Percentiles rank a stretch among this genome's conserved stretches.
Evolutionary conservation across 2,113 vertebrate genomes (phyloP).

Genomic region (Cyprinodon tularosa): DNA sequence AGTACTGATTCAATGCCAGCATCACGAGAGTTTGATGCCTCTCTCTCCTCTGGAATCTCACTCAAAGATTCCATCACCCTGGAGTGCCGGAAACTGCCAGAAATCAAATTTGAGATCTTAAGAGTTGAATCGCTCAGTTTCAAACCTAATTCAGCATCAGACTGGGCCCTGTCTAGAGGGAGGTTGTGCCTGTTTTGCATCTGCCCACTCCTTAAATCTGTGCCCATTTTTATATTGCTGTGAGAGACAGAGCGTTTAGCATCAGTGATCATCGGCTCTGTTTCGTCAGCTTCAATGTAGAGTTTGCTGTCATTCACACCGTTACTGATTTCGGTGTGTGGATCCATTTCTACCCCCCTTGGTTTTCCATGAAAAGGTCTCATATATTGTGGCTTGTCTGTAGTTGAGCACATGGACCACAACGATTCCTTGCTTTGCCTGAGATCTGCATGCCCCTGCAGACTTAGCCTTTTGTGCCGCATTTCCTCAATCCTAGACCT

Average conservation of each 20-base stretch:
- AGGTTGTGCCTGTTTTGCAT: conserved; percentile 36
- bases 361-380: conserved; percentile 60
- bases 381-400: conserved; percentile 52
- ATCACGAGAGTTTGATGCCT: conserved; percentile 81
- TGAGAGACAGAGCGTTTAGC: conserved; percentile 63
- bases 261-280: conserved; percentile 38
- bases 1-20: conserved; percentile 58
- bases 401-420: conserved; percentile 62
- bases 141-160: conserved; percentile 76
- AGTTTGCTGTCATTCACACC: conserved; percentile 68
- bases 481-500: conserved; percentile 65
- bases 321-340: conserved; percentile 56
- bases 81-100: conserved; percentile 80
- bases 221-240: conserved; percentile 49
- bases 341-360: conserved; percentile 74
- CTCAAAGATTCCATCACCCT: conserved; percentile 85
- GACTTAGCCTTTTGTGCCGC: conserved; percentile 66
- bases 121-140: conserved; percentile 72
- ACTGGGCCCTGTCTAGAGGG: conserved; percentile 73
- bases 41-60: conserved; percentile 89
- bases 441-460: conserved; percentile 65
- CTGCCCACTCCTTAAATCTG: conserved; percentile 30
- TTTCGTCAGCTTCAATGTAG: conserved; percentile 57
- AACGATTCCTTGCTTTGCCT: conserved; percentile 67
- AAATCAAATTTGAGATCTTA: conserved; percentile 66